Conservation (phyloP, 2,113 vertebrate species). For the Sebastes schlegelii region DNA sequence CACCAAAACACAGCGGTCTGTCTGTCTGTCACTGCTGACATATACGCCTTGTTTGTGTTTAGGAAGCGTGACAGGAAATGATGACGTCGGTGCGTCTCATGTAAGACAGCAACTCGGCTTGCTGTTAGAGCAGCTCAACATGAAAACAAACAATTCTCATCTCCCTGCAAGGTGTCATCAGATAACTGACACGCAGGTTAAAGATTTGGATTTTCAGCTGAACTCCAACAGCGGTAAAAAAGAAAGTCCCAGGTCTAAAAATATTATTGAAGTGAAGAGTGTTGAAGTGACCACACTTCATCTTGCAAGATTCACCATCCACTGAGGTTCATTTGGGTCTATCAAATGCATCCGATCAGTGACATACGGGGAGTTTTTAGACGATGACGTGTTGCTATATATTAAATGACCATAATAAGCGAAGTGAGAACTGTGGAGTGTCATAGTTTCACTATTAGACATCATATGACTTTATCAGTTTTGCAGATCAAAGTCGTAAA, state of each 20-base stretch:
- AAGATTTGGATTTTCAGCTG: not conserved
- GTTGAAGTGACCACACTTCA: not conserved
- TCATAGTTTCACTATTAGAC: not conserved
- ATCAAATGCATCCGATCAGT: not conserved
- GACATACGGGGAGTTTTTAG: not conserved
- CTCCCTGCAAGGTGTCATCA: not conserved
- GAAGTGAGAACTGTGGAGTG: not conserved
- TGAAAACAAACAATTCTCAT: conserved; percentile 48
- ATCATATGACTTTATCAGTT: not conserved
- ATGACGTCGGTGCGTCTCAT: conserved; percentile 52
- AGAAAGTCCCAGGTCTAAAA: not conserved
- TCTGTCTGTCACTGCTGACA: conserved; percentile 21
- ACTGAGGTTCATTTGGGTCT: not conserved
- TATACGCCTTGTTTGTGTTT: conserved; percentile 39
- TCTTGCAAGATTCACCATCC: not conserved
- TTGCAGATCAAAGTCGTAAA: too few relatives aligned
- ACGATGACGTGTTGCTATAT: not conserved
- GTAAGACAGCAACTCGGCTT: not conserved
- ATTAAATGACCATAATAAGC: not conserved
- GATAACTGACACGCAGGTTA: not conserved
- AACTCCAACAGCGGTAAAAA: not conserved
- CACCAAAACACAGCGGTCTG: conserved; percentile 29
- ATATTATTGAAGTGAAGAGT: not conserved
- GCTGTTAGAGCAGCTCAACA: not conserved
- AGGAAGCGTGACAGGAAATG: conserved; percentile 59